Base-by-base conservation (phyloP, 2,113 vertebrate genomes). In the Ivindomyrus marchei region DNA sequence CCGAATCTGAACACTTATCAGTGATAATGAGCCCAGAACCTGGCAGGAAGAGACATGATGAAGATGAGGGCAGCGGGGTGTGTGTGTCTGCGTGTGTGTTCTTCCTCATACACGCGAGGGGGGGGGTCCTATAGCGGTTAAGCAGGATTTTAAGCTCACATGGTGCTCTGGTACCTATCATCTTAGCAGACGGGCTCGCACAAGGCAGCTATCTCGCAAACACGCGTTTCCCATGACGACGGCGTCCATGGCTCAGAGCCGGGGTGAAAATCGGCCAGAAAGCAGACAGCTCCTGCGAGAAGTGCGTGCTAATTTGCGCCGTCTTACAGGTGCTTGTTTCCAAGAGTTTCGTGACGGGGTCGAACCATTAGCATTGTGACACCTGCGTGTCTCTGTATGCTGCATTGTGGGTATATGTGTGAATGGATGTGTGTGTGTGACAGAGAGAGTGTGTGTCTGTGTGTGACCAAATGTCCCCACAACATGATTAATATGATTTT, bases 341-440 rank as follows among this genome's bases (percentile, higher is more conserved):
- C 62, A 70, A 70, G 1, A 70, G n/a, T 11, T 70, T 70, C 0
- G n/a, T n/a, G 58, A 66, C 1, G 31, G 11, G 5, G 36, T 80
- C 36, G 5, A 80, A 19, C 74, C 36, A 10, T 4, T 36, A 19
- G 74, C 31, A 8, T 36, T 4, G 36, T 36, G 74, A 1, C 36
- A 39, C 11, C 36, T 19, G 36, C 4, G 2, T 4, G 5, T 39
- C 17, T 80, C 13, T 17, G 74, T 39, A 42, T 19, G 74, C 13
- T 39, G 36, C 2, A 39, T 56, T 58, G 87, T 85, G 56, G 80
- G 42, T 47, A 19, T 13, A 31, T 42, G 90, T 74, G 46, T 77
- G 90, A 88, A 89, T 90, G 50, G 17, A 89, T 90, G 85, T 87
- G 85, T 87, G 88, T 36, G 58, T 87, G 89, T 36, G 50, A 52